Base-by-base conservation (phyloP, 2,797 vertebrate genomes). In the Pseudochromis fuscus region DNA sequence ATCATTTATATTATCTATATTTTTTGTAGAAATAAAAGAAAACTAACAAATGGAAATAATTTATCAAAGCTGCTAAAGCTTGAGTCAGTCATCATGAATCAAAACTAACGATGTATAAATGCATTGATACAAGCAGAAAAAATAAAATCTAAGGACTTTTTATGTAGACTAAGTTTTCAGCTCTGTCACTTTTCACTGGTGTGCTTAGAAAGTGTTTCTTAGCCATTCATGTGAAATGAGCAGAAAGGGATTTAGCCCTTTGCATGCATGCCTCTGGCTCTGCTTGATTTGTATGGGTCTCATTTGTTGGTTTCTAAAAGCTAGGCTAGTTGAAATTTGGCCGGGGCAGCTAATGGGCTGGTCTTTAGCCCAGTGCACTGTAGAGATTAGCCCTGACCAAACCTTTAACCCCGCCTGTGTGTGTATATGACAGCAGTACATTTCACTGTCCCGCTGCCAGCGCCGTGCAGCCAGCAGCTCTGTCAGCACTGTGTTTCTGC, bases 401-500 rank as follows among this genome's bases (percentile, higher is more conserved):
- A 87, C 72, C 46, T 50, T 83, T 77, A 48, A 83, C 70, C 80
- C 52, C 1, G 15, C 48, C 31, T 69, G 38, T 68, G 25, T 68
- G 48, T 70, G 52, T 64, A 7, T 67, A 25, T 60, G 70, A 71
- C 63, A 72, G 59, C 64, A 56, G 61, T 52, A 44, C 53, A 60
- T 67, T 79, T 77, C 70, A 75, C 77, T 51, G 62, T 44, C 52
- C 49, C 1, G 53, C 75, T 16, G 28, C 63, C 55, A 66, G 75
- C 59, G 2, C 35, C 1, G 4, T 55, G 19, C 51, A 56, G 77
- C 83, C 82, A 38, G 70, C 76, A 75, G 81, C 77, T 84, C 81
- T 81, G 82, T 85, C 85, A 87, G 66, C 37, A 30, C 61, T 4
- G 45, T 33, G 65, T 79, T 88, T 89, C 82, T 85, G 87, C 79